phyloP scores from a whole-genome alignment of 2,113 vertebrate species.

The Rynchops niger region DNA sequence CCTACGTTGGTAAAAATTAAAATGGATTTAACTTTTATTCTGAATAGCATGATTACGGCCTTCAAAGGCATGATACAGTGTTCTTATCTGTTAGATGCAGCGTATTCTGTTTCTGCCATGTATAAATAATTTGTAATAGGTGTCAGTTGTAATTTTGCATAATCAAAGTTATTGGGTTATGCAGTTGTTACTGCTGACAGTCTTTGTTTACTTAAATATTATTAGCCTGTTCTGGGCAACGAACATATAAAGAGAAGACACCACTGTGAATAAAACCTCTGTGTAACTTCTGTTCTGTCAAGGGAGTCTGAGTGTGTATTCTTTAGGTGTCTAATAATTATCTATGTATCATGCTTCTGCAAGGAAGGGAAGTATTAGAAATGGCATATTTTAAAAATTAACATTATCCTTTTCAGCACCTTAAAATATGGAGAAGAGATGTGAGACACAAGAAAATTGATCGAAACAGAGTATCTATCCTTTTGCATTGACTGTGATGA shows the following conservation, averaged over 20 bases:
- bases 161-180: background rate
- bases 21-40: background rate
- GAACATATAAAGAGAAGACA: background rate
- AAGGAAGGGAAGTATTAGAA: background rate
- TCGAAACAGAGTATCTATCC: rapidly evolving
- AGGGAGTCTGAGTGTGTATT: background rate
- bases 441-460: background rate
- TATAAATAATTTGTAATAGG: background rate
- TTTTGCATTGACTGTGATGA: background rate
- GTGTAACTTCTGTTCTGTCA: background rate
- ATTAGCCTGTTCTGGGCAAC: background rate
- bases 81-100: background rate
- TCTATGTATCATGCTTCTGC: rapidly evolving
- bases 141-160: background rate
- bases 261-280: background rate
- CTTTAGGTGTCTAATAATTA: background rate
- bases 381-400: background rate
- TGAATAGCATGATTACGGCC: background rate
- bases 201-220: background rate
- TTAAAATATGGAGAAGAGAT: background rate
- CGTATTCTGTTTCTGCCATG: background rate
- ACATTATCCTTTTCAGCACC: background rate
- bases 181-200: background rate
- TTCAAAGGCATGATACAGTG: background rate
- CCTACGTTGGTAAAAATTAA: background rate